These are phyloP conservation scores for Amphiura filiformis DNA, from an alignment of 35 echinoderm and acorn worm genomes.

Conservation along the genomic window DNA sequence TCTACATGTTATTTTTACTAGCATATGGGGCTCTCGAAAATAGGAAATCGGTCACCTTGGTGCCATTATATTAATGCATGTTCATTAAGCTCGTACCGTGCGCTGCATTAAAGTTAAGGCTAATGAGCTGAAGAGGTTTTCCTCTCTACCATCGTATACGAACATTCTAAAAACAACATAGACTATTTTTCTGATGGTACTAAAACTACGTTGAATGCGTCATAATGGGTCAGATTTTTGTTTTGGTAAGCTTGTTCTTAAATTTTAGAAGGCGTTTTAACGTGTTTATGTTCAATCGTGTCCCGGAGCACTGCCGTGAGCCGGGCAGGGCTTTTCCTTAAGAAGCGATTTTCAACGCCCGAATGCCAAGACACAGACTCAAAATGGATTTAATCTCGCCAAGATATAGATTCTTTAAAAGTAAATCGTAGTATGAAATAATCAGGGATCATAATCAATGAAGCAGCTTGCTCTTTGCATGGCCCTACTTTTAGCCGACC, in stretches of 20 bases:
- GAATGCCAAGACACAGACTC: neutral
- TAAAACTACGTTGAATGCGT: no score
- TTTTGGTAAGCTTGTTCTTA: neutral
- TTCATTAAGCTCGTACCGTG: no score
- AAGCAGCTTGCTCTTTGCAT: neutral
- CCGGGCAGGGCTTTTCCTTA: neutral
- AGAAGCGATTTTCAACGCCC: neutral
- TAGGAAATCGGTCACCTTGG: no score
- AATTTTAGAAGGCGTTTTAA: constrained; percentile 5
- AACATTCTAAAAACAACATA: no score
- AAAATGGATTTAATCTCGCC: neutral
- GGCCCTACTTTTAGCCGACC: no score
- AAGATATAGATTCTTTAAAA: constrained; percentile 5
- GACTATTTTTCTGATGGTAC: no score
- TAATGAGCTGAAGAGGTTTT: no score
- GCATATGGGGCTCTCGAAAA: no score
- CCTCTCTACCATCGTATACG: no score
- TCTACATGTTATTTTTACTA: no score
- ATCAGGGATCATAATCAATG: neutral
- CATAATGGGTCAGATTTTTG: neutral
- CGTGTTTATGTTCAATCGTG: neutral
- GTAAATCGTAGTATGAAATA: neutral
- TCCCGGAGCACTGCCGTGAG: neutral
- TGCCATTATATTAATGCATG: no score
- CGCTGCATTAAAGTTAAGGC: no score